Evolutionary conservation across 2,797 vertebrate genomes (phyloP).

Genomic region (Gastrophryne carolinensis): DNA sequence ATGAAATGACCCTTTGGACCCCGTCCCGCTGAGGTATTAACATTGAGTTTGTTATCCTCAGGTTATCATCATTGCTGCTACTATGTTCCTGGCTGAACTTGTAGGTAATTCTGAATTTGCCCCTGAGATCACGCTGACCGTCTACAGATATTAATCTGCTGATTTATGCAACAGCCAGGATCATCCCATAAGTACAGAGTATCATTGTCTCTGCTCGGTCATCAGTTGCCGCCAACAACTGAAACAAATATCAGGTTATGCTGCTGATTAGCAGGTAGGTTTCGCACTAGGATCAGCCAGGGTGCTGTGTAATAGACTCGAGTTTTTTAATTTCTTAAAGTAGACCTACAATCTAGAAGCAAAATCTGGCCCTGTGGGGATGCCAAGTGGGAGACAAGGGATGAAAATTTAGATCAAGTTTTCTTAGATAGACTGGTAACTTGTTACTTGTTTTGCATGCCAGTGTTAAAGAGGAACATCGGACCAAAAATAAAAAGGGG

Average conservation of each 20-base stretch:
- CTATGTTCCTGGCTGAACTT: neutral
- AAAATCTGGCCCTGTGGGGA: too few relatives aligned
- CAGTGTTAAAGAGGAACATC: too few relatives aligned
- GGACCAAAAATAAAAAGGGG: too few relatives aligned
- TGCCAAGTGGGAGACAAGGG: too few relatives aligned
- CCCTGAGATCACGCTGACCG: neutral
- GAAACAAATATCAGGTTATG: neutral
- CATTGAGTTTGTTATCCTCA: neutral
- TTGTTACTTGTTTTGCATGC: too few relatives aligned
- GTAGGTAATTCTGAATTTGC: neutral
- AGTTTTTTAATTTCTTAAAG: too few relatives aligned
- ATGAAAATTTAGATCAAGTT: too few relatives aligned
- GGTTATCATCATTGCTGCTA: neutral
- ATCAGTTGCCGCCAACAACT: neutral
- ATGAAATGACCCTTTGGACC: constrained; percentile 26
- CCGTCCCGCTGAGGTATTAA: neutral
- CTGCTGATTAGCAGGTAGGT: neutral
- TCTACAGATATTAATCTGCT: constrained; percentile 9
- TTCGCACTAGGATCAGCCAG: too few relatives aligned
- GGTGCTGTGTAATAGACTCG: too few relatives aligned
- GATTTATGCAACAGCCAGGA: neutral
- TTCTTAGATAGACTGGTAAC: too few relatives aligned
- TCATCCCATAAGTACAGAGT: constrained; percentile 3
- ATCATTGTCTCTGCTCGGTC: neutral
- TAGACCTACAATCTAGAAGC: too few relatives aligned